phyloP scores from a whole-genome alignment of 2,888 invertebrate species.

The Schizaphis graminum region DNA sequence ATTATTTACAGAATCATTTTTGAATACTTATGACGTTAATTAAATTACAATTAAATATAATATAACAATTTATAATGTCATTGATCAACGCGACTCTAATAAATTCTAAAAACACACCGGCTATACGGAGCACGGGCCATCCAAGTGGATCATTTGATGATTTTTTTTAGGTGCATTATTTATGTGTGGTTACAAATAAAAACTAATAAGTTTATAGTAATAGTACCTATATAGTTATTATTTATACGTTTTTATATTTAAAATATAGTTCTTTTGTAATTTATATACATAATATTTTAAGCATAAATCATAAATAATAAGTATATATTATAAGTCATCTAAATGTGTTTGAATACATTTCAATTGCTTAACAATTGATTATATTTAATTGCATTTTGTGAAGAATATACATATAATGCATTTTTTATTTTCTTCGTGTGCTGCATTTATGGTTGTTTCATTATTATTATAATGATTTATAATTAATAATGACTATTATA shows the following conservation, averaged over 20 bases:
- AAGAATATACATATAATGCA: background rate
- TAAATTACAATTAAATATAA: background rate
- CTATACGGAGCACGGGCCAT: background rate
- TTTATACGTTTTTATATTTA: background rate
- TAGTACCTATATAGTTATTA: background rate
- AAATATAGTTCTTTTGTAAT: background rate
- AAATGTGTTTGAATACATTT: background rate
- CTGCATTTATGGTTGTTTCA: background rate
- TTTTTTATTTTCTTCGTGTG: background rate
- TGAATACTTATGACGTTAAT: background rate
- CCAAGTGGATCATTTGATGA: background rate
- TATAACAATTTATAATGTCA: background rate
- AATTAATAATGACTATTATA: background rate
- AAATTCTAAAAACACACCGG: background rate
- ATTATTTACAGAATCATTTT: background rate
- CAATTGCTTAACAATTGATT: background rate
- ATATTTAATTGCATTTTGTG: background rate
- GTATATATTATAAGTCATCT: background rate
- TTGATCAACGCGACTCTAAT: background rate
- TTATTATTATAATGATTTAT: background rate
- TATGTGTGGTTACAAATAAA: background rate
- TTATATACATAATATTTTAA: background rate
- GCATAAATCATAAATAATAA: no score
- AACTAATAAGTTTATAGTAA: background rate
- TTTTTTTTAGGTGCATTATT: background rate